Evolutionary conservation across 1,140 invertebrate species (phyloP).

Genomic region (Drosophila pectinifera): DNA sequence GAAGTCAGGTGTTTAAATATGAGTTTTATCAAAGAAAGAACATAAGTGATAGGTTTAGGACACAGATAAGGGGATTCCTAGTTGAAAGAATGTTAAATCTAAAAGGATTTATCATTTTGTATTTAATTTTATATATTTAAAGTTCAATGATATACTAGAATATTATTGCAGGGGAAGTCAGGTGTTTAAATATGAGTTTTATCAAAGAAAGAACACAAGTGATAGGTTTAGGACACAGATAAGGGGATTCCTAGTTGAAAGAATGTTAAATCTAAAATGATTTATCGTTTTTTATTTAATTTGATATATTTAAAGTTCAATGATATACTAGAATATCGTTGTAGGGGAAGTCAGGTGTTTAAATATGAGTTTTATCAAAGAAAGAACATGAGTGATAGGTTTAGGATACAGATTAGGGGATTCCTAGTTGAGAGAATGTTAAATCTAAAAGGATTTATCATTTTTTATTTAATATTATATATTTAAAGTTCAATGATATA

Average conservation of each 20-base stretch:
- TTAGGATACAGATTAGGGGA: too few species aligned
- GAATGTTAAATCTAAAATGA: not conserved
- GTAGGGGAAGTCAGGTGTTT: too few species aligned
- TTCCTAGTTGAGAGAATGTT: too few species aligned
- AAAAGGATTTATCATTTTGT: not conserved
- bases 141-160: constrained; percentile 26
- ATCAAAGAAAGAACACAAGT: not conserved
- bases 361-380: too few species aligned
- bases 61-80: not conserved
- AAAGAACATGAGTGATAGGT: too few species aligned
- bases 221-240: too few species aligned
- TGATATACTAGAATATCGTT: too few species aligned
- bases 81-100: too few species aligned
- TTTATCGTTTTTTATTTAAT: not conserved
- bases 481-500: too few species aligned
- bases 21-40: not conserved
- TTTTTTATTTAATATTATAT: too few species aligned
- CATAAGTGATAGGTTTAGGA: not conserved
- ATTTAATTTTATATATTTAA: not conserved
- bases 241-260: not conserved
- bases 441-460: too few species aligned
- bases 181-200: not conserved
- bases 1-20: not conserved
- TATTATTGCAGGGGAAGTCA: not conserved
- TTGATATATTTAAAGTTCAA: too few species aligned